Base-by-base conservation (phyloP, 2,797 vertebrate genomes). In the Helicolenus hilgendorfi region DNA sequence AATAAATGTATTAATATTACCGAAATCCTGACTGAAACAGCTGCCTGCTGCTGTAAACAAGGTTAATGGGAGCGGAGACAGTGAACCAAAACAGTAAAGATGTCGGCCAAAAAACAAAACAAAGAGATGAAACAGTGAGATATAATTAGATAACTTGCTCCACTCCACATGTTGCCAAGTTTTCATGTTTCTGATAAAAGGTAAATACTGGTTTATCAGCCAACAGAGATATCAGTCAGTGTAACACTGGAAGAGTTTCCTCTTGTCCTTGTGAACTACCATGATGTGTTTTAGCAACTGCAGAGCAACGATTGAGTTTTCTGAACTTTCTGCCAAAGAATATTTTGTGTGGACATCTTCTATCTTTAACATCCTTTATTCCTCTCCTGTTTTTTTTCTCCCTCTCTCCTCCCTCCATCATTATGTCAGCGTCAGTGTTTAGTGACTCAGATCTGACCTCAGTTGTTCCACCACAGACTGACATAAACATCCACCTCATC, bases 391-490 rank as follows among this genome's bases (percentile, higher is more conserved):
- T 56, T n/a, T 22, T n/a, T 56, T 35, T 69, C 20, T 22, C 9
- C 22, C 26, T 55, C 65, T 36, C 24, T 53, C 41, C 74, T 71
- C 27, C 71, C 22, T 84, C 64, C 76, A 45, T 88, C 75, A 81
- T 94, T 86, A 85, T 64, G 56, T 87, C 85, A 77, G 45, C 29
- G 14, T 55, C 82, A 33, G 74, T 76, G 38, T 86, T 87, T 86
- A 70, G 69, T 77, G 87, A 72, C 67, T 77, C 75, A 92, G 83
- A 88, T 86, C 91, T 92, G 88, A 96, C 79, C 88, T 92, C 92
- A 95, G 94, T 87, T 78, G 73, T 85, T 94, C 85, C 90, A 84
- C 71, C 69, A 26, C 78, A 56, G 69, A 79, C 77, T 90, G 72
- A 69, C 59, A 85, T 92, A 94, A 95, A 94, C 94, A 91, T 49